Base-by-base conservation (phyloP, 2,888 invertebrate genomes). In the Drosophila robusta region DNA sequence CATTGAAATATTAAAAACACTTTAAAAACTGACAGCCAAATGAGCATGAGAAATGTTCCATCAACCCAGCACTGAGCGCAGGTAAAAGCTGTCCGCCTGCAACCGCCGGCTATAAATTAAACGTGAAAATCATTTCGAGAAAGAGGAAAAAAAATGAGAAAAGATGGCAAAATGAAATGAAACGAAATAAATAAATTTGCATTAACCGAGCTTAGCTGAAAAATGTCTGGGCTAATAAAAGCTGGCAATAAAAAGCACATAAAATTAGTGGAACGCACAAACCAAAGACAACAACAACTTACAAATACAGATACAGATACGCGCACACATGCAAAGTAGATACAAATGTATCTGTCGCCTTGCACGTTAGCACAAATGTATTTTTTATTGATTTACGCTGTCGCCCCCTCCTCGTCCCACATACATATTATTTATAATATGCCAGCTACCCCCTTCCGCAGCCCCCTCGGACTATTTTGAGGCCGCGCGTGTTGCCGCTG, bases 1-100 rank as follows among this genome's bases (percentile, higher is more conserved):
- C 87, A 89, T 69, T 84, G 85, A 89, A 89, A 89, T 89, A 89
- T 89, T 87, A 80, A 87, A 82, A 87, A 89, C 87, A 89, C 87
- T 89, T 87, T 87, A 81, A 75, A 70, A 60, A 64, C 60, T 83
- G 90, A 79, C 84, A 86, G 51, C 60, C 60, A 72, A 77, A 71
- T 76, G 70, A 69, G 64, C 64, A 65, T 75, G 70, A 74, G 75
- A 78, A 85, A 69, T 68, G 64, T 58, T 50, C 52, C 18, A 54
- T 54, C 65, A 26, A 24, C 22, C n/a, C 12, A 36, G 47, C 39
- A 46, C 36, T 36, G 32, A 36, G 49, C 36, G 26, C 81, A 79
- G 81, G 78, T 72, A 63, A 78, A 60, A 56, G 63, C 67, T 72
- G 74, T 71, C 72, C 55, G 58, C 57, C 67, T 38, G 60, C 60